These are phyloP conservation scores for Morinoia aosen DNA, from an alignment of 2,888 invertebrate species.

Conservation along the genomic window DNA sequence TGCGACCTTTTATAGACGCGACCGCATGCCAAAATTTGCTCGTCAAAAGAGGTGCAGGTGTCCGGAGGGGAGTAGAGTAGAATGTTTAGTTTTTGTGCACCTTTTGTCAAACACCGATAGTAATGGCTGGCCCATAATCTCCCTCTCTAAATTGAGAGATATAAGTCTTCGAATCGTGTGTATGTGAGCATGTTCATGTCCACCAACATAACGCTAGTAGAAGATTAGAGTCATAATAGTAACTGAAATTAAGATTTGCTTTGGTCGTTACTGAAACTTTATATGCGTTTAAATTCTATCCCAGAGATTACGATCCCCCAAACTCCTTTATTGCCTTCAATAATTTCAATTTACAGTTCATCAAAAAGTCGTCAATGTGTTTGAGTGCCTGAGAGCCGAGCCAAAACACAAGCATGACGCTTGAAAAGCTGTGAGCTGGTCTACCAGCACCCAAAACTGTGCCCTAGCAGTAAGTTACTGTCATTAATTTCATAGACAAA, in stretches of 20 bases:
- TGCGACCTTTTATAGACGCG: not conserved
- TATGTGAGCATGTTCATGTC: not conserved
- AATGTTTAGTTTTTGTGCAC: not conserved
- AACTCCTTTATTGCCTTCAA: constrained; percentile 6
- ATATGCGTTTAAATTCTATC: not conserved
- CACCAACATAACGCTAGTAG: not conserved
- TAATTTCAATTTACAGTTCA: constrained; percentile 36
- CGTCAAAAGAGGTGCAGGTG: not conserved
- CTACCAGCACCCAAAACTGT: not conserved
- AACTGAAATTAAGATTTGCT: not conserved
- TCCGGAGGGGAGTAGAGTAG: not conserved
- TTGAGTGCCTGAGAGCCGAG: not conserved
- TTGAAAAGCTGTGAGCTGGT: not conserved
- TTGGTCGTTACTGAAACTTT: not conserved
- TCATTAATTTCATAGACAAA: not conserved
- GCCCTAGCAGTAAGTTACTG: not conserved
- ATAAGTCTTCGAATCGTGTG: not conserved
- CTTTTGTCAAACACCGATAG: not conserved
- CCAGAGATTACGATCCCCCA: not conserved
- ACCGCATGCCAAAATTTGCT: not conserved
- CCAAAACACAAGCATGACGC: not conserved
- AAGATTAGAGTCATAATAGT: not conserved
- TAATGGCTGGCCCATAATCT: not conserved
- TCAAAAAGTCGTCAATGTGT: not conserved
- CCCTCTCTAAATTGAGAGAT: not conserved